Evolutionary conservation across 2,113 vertebrate species (phyloP).

Genomic region (Pelobates fuscus): DNA sequence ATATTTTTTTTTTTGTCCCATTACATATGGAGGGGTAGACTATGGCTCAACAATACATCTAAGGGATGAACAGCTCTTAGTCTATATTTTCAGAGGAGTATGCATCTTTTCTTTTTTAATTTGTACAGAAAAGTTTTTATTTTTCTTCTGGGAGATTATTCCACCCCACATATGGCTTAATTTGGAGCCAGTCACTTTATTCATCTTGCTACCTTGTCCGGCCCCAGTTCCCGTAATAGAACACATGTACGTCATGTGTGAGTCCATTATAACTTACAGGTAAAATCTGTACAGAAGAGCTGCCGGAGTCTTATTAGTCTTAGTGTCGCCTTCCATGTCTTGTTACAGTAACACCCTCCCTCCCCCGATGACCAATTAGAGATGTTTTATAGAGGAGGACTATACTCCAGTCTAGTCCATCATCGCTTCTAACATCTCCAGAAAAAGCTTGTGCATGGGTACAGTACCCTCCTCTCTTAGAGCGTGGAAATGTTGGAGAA

Average conservation of each 20-base stretch:
- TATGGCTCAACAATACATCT: conserved; percentile 29
- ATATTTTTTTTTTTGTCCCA: not conserved
- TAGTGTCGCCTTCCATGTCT: not conserved
- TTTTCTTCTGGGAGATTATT: not conserved
- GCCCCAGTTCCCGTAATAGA: not conserved
- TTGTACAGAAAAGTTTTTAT: not conserved
- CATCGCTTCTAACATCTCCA: conserved; percentile 96
- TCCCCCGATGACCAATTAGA: not conserved
- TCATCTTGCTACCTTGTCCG: not conserved
- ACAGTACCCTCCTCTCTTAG: conserved; percentile 88
- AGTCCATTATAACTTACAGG: not conserved
- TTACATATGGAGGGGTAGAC: conserved; percentile 14
- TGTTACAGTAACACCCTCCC: not conserved
- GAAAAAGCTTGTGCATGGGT: conserved; percentile 93
- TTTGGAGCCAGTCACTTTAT: not conserved
- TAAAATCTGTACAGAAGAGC: conserved; percentile 11
- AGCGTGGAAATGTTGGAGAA: conserved; percentile 87
- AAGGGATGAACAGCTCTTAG: not conserved
- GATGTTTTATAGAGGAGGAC: not conserved
- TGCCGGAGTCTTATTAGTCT: not conserved
- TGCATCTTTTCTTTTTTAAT: not conserved
- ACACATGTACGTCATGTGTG: not conserved
- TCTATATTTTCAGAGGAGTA: not conserved
- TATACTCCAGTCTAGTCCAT: conserved; percentile 74
- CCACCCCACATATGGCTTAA: not conserved